Percentiles rank a stretch among this genome's conserved stretches.
Evolutionary conservation across 2,888 invertebrate genomes (phyloP).

Genomic region (Luffia ferchaultella): DNA sequence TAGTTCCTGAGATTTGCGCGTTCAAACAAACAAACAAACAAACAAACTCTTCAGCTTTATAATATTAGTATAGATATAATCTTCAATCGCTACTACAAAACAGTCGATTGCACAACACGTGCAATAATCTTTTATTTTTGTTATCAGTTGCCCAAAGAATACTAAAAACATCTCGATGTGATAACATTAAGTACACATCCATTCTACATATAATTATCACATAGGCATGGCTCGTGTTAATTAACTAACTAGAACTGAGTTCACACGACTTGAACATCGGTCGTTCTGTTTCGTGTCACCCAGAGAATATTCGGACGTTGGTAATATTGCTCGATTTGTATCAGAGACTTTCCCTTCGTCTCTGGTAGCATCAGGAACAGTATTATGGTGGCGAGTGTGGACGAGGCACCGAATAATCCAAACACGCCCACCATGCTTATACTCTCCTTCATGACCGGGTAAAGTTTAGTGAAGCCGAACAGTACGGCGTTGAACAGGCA

Average conservation of each 20-base stretch:
- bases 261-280: slow-evolving; percentile 35
- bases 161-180: too few species aligned
- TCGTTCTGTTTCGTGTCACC: slow-evolving; percentile 53
- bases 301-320: slow-evolving; percentile 71
- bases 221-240: too few species aligned
- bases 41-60: too few species aligned
- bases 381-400: slow-evolving; percentile 69
- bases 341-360: slow-evolving; percentile 74
- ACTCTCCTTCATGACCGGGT: slow-evolving; percentile 66
- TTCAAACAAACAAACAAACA: too few species aligned
- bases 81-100: too few species aligned
- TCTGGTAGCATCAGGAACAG: slow-evolving; percentile 76
- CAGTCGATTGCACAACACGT: background rate
- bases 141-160: background rate
- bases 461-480: slow-evolving; percentile 75
- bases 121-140: background rate
- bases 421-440: slow-evolving; percentile 77
- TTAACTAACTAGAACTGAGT: too few species aligned
- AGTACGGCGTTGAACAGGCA: slow-evolving; percentile 74
- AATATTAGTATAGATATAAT: too few species aligned
- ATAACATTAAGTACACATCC: too few species aligned
- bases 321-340: slow-evolving; percentile 83
- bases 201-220: too few species aligned
- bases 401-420: slow-evolving; percentile 71
- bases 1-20: too few species aligned